Percentiles rank a stretch among this genome's conserved stretches.
phyloP scores from a whole-genome alignment of 2,113 vertebrate genomes.

The Hippolais icterina region DNA sequence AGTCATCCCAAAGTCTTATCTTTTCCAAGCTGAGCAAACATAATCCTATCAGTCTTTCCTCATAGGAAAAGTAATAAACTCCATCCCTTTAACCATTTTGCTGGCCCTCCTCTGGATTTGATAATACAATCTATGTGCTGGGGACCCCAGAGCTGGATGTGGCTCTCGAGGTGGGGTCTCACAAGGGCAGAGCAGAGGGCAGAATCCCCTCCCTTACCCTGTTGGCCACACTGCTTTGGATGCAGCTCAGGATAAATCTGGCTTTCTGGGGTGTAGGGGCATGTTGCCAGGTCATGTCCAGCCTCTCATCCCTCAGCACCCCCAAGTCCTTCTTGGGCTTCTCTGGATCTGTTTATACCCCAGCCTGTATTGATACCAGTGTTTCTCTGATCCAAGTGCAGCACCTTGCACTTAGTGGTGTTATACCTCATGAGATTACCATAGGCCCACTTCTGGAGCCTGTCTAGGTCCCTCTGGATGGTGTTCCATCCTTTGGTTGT shows the following conservation, averaged over 20 bases:
- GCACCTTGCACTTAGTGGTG: neutral
- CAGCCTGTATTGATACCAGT: neutral
- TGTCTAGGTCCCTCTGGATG: neutral
- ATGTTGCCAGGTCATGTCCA: neutral
- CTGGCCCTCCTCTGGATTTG: neutral
- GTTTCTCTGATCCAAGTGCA: neutral
- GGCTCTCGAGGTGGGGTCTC: neutral
- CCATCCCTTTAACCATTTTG: neutral
- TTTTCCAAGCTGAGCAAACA: neutral
- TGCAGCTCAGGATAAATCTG: too few species aligned
- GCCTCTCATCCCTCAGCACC: neutral
- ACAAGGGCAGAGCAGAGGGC: neutral
- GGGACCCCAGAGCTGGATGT: too few species aligned
- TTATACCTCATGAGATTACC: neutral
- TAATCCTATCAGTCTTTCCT: neutral
- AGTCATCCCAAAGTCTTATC: neutral
- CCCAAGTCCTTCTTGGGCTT: neutral
- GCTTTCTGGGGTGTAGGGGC: neutral
- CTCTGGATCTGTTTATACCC: neutral
- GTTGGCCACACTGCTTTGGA: accelerated
- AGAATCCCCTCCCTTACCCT: neutral
- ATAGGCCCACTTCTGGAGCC: neutral
- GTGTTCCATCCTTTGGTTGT: accelerated
- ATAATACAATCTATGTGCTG: neutral
- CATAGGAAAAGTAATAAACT: neutral